phyloP scores from a whole-genome alignment of 2,113 vertebrate genomes.

The Recurvirostra avosetta region DNA sequence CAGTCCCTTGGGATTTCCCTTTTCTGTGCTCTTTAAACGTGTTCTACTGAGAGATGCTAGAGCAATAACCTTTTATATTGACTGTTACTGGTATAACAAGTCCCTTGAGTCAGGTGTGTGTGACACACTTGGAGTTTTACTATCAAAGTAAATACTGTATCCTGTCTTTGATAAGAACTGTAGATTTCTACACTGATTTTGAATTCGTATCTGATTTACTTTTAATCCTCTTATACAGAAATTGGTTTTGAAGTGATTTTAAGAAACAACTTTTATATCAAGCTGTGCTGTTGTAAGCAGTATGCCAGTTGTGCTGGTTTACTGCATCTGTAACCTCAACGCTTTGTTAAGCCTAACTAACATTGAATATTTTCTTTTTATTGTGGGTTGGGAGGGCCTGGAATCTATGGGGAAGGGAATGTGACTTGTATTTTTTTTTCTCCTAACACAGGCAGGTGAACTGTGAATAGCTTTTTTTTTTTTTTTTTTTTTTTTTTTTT shows the following conservation, averaged over 20 bases:
- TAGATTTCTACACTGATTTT: slow-evolving; percentile 78
- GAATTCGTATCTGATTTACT: slow-evolving; percentile 68
- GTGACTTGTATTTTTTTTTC: slow-evolving; percentile 1
- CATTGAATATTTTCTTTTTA: slow-evolving; percentile 59
- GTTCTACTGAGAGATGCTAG: slow-evolving; percentile 66
- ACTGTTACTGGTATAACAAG: slow-evolving; percentile 48
- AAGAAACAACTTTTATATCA: slow-evolving; percentile 67
- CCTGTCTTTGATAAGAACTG: slow-evolving; percentile 65
- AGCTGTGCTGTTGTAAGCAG: slow-evolving; percentile 50
- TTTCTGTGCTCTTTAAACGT: slow-evolving; percentile 22
- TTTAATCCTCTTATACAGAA: slow-evolving; percentile 71
- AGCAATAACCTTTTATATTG: slow-evolving; percentile 78
- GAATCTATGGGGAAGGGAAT: slow-evolving; percentile 6
- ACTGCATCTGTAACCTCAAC: slow-evolving; percentile 51
- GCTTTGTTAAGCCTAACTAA: slow-evolving; percentile 64
- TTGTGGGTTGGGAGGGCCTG: slow-evolving; percentile 14
- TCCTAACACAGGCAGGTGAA: slow-evolving; percentile 60
- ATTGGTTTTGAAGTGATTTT: slow-evolving; percentile 75
- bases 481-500: no score
- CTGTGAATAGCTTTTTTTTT: slow-evolving; percentile 14
- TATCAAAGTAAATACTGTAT: slow-evolving; percentile 64
- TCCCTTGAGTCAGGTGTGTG: slow-evolving; percentile 7
- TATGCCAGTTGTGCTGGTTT: slow-evolving; percentile 46
- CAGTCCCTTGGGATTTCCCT: neutral
- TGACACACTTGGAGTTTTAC: slow-evolving; percentile 17